phyloP scores from a whole-genome alignment of 1,140 invertebrate species.

The Neomicropteryx cornuta region DNA sequence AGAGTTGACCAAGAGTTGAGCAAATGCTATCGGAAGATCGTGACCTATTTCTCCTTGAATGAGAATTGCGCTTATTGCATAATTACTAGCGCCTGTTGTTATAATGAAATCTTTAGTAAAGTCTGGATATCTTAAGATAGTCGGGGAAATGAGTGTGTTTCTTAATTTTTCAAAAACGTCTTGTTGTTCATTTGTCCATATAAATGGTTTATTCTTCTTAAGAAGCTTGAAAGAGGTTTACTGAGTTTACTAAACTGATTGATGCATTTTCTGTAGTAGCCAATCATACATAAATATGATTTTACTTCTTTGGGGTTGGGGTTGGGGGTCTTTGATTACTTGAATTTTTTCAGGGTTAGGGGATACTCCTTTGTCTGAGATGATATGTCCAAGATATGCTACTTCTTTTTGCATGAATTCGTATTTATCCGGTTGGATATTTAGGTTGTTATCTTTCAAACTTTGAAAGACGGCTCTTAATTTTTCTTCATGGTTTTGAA shows the following conservation, averaged over 20 bases:
- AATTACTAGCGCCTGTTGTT: constrained; percentile 17
- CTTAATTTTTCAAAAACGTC: constrained; percentile 7
- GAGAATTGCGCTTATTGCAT: constrained; percentile 16
- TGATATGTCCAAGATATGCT: constrained; percentile 16
- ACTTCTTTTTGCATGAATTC: constrained; percentile 18
- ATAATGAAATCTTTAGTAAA: constrained; percentile 15
- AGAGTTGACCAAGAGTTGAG: constrained; percentile 10
- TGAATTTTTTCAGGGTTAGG: constrained; percentile 17
- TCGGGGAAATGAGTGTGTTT: constrained; percentile 4
- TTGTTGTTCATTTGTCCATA: neutral
- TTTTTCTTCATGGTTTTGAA: constrained; percentile 17
- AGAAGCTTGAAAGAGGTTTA: constrained; percentile 13
- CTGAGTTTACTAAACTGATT: constrained; percentile 15
- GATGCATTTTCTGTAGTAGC: constrained; percentile 20
- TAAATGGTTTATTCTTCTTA: constrained; percentile 10
- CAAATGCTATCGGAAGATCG: constrained; percentile 13
- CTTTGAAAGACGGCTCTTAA: constrained; percentile 14
- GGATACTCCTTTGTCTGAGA: constrained; percentile 15
- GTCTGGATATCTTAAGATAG: constrained; percentile 15
- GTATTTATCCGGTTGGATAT: constrained; percentile 19
- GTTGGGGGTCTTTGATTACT: constrained; percentile 15
- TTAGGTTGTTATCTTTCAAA: constrained; percentile 16
- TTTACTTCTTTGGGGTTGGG: constrained; percentile 16
- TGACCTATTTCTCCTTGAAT: constrained; percentile 16
- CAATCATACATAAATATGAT: constrained; percentile 16